Conservation (phyloP, 2,113 vertebrate genomes). For the Lampris incognitus region DNA sequence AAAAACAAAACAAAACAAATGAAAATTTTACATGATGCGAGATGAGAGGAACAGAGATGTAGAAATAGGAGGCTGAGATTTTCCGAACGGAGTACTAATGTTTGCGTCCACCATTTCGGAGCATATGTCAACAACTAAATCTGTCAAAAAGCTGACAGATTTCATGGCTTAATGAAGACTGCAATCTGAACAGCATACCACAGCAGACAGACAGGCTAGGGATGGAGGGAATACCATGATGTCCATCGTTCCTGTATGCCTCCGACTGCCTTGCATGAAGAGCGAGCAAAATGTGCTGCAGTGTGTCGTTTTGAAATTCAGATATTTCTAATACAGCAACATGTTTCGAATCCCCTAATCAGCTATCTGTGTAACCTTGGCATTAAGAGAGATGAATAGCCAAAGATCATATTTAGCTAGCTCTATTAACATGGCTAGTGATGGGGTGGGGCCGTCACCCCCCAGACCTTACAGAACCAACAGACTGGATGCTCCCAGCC, state of each 20-base stretch:
- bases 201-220: conserved; percentile 24
- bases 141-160: conserved; percentile 67
- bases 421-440: background rate
- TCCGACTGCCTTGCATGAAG: background rate
- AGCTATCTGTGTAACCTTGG: background rate
- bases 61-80: conserved; percentile 31
- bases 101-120: conserved; percentile 46
- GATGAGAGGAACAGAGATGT: conserved; percentile 26
- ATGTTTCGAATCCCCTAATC: background rate
- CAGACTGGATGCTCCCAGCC: background rate
- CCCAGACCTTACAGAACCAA: conserved; percentile 17
- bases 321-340: background rate
- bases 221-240: conserved; percentile 20
- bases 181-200: conserved; percentile 58
- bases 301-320: too few relatives aligned
- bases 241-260: conserved; percentile 19
- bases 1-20: background rate
- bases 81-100: conserved; percentile 36
- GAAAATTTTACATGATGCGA: background rate
- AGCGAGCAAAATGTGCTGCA: background rate
- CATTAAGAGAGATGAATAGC: conserved; percentile 3
- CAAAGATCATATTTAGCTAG: background rate
- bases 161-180: conserved; percentile 66
- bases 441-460: background rate
- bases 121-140: conserved; percentile 62